A percentile compares a stretch with the other conserved stretches of the same genome.
Evolutionary conservation across 2,888 invertebrate genomes (phyloP).

Genomic region (Ditula angustiorana): DNA sequence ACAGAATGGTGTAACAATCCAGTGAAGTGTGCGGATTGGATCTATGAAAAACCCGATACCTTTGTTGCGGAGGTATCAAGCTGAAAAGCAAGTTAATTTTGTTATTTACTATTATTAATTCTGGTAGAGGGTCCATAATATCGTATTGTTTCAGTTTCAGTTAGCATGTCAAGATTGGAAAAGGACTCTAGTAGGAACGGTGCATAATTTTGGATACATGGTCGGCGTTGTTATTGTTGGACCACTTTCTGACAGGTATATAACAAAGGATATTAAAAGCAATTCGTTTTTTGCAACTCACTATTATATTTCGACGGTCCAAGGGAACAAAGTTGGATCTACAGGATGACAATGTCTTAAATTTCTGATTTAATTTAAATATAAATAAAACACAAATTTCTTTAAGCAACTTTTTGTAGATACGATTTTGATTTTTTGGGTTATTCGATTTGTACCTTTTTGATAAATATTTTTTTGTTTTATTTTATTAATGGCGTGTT

Average conservation of each 20-base stretch:
- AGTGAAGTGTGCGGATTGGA: slow-evolving; percentile 47
- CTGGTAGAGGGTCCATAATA: background rate
- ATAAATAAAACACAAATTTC: too few relatives aligned
- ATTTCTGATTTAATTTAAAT: too few relatives aligned
- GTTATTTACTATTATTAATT: background rate
- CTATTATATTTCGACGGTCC: too few relatives aligned
- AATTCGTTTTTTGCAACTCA: too few relatives aligned
- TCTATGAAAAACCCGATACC: slow-evolving; percentile 49
- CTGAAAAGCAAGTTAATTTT: background rate
- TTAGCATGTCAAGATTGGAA: slow-evolving; percentile 88
- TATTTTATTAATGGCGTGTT: too few relatives aligned
- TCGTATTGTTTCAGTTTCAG: slow-evolving; percentile 73
- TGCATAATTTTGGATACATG: slow-evolving; percentile 88
- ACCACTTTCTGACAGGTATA: slow-evolving; percentile 86
- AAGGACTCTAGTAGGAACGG: slow-evolving; percentile 87
- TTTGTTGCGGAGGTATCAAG: slow-evolving; percentile 52
- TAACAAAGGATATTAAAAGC: too few relatives aligned
- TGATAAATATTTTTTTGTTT: too few relatives aligned
- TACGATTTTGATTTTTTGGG: too few relatives aligned
- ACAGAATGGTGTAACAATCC: slow-evolving; percentile 5
- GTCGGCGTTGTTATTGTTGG: slow-evolving; percentile 87
- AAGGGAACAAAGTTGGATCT: too few relatives aligned
- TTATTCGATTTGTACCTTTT: too few relatives aligned
- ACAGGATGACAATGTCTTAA: too few relatives aligned
- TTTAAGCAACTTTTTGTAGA: too few relatives aligned